Evolutionary conservation across 2,888 invertebrate genomes (phyloP), one percentile per base, ranked within the genome.

Genomic region (Cetonia aurata): DNA sequence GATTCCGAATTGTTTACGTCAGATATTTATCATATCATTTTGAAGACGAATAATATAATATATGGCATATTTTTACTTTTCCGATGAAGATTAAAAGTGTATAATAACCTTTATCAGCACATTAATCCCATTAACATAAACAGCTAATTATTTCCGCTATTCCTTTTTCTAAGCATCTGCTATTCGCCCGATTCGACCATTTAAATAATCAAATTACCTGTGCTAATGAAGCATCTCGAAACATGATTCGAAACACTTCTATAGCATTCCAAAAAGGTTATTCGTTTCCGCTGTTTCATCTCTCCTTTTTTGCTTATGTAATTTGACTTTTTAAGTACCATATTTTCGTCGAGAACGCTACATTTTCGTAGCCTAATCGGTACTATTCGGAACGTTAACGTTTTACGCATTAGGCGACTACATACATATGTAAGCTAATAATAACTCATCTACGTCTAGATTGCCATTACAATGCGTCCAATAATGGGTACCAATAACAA

Each of bases 401-500:
- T 41, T 56, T 41, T 37, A 56, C 41, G 56, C 37, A 17, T 56
- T 56, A 56, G 56, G 13, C 25, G 3, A 25, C 25, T 37, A 48
- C 62, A 13, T 37, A 48, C 62, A 13, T 25, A 59, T 19, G 59
- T 46, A 53, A 53, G 67, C 3, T 66, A 66, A 55, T 53, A 53
- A 44, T 66, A 53, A 66, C 41, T 66, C 55, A 25, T 25, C 25
- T 25, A 4, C 25, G 25, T 53, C 41, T 41, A 66, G 52, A 55
- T 55, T 67, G 44, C 56, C n/a, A 67, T 67, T 67, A 46, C 55
- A 67, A 67, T 67, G 31, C 19, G 17, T 44, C 25, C 56, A 56
- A 33, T 62, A 62, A 62, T 62, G 48, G 25, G 25, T 62, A 62
- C 62, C 48, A 62, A 48, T 48, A 48, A 62, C 46, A 60, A 12